A percentile compares a stretch with the other conserved stretches of the same genome.
Conservation (phyloP, 2,113 vertebrate genomes). For the cattle (Bos taurus) region DNA sequence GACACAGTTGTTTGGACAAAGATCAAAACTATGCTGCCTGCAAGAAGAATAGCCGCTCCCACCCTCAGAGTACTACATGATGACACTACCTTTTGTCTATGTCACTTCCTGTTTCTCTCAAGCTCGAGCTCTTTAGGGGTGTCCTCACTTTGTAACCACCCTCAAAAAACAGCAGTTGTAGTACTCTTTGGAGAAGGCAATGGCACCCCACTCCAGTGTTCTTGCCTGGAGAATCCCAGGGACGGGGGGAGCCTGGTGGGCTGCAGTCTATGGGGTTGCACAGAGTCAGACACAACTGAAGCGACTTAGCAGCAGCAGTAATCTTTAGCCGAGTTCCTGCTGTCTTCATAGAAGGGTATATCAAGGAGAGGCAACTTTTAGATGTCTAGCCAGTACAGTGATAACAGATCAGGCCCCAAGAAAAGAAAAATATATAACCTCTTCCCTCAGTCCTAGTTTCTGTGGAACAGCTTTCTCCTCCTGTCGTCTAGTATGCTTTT, state of each 20-base stretch:
- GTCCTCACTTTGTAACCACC: not conserved
- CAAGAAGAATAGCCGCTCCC: not conserved
- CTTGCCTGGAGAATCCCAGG: not conserved
- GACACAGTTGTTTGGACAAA: not conserved
- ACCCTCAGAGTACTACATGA: not conserved
- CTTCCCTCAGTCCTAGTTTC: not conserved
- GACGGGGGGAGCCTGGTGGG: not conserved
- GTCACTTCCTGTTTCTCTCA: not conserved
- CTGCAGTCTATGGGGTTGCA: not conserved
- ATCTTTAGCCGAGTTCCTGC: not conserved
- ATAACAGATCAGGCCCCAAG: not conserved
- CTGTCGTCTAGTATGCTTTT: not conserved
- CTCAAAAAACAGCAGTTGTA: not conserved
- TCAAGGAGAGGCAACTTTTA: not conserved
- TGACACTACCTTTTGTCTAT: not conserved
- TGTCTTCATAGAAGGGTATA: not conserved
- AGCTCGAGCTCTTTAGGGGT: not conserved
- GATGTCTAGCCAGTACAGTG: not conserved
- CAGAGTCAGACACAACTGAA: not conserved
- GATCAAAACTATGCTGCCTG: not conserved
- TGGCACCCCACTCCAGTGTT: not conserved
- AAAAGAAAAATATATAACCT: not conserved
- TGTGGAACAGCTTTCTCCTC: not conserved
- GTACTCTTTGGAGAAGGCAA: not conserved
- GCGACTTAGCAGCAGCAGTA: not conserved